Percentiles rank a stretch among this genome's conserved stretches.
Conservation (phyloP, 1,140 invertebrate genomes). For the Harlomillsia oculata region DNA sequence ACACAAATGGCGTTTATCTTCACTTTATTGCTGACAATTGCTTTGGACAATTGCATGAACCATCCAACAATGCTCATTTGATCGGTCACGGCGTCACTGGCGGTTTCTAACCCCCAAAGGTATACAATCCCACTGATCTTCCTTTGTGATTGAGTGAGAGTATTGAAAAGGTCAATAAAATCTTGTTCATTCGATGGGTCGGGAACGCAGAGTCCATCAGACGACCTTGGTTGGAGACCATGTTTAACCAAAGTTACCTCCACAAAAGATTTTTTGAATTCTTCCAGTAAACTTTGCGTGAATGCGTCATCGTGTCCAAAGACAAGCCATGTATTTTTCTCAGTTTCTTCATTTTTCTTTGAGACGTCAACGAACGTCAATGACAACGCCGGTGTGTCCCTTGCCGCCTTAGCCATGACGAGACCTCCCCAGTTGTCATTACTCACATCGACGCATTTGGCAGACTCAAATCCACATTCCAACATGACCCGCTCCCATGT, state of each 20-base stretch:
- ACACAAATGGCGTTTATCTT: slow-evolving; percentile 10
- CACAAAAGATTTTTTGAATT: background rate
- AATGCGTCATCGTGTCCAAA: background rate
- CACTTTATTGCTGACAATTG: slow-evolving; percentile 2
- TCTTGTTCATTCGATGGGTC: background rate
- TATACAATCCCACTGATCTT: slow-evolving; percentile 13
- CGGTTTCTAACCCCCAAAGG: background rate
- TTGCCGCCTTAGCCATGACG: background rate
- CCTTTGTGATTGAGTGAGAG: background rate
- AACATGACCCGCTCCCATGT: background rate
- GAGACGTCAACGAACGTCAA: too few relatives aligned
- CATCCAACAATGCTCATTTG: background rate
- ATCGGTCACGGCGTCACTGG: background rate
- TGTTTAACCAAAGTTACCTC: too few relatives aligned
- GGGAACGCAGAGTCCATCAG: too few relatives aligned
- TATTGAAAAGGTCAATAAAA: background rate
- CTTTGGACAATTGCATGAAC: slow-evolving; percentile 7
- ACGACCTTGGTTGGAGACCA: too few relatives aligned
- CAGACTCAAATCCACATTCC: background rate
- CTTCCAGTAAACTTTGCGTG: background rate
- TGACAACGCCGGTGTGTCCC: background rate
- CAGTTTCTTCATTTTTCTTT: too few relatives aligned
- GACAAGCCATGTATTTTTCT: slow-evolving; percentile 1
- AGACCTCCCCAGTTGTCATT: background rate
- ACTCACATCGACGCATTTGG: background rate